Base-by-base conservation (phyloP, 1,140 invertebrate genomes). In the Meloidogyne floridensis region DNA sequence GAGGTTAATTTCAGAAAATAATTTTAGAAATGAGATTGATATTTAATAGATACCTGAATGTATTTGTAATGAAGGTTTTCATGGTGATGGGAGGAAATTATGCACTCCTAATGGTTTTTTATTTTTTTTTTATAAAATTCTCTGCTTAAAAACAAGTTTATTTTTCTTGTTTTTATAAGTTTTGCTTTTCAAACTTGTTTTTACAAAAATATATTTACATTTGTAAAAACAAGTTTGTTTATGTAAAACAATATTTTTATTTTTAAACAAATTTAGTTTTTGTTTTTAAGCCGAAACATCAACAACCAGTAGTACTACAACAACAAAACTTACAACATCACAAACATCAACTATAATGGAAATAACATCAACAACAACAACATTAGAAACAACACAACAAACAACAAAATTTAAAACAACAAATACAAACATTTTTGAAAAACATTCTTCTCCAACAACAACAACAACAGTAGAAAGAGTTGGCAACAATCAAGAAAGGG, bases 61-160 rank as follows among this genome's bases (percentile, higher is more conserved):
- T 76, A 81, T 89, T 18, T 87, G 87, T 78, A 81, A 82, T 71
- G 82, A 87, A 54, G 83, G 86, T 8, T 87, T 83, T 76, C 73
- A 83, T 71, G 87, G 87, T 7, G 87, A 87, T 84, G 87, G 87
- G 56, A 59, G 86, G 0, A 54, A 86, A n/a, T n/a, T 70, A 42
- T 86, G 85, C 47, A 11, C 53, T n/a, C 82, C 72, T 10, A 77
- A 82, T 69, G 15, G 72, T 72, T 47, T 70, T 18, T 70, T 81
- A 6, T 51, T 18, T 32, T 42, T 59, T 47, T 56, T 43, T 43
- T 43, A 32, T 32, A 32, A 32, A 32, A 32, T 32, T 32, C 32
- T 32, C 32, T 32, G 2, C 13, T 0, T 13, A 8, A 43, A 56
- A 56, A 32, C 32, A 32, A 32, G 32, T 32, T 32, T 32, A 32